Evolutionary conservation across 2,113 vertebrate genomes (phyloP).

Genomic region (Malurus melanocephalus): DNA sequence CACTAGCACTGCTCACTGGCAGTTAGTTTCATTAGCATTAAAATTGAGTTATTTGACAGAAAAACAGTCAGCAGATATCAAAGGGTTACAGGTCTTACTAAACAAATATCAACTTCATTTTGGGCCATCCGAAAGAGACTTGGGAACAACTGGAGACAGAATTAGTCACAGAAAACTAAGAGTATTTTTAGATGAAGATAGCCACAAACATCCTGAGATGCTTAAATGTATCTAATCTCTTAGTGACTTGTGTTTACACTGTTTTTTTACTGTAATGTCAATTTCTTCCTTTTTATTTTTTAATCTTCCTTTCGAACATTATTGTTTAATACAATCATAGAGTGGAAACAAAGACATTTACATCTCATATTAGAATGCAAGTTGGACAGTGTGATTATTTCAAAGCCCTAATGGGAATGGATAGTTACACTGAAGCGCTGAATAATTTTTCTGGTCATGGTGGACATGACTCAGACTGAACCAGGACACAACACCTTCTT

Average conservation of each 20-base stretch:
- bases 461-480: neutral
- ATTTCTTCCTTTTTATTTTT: neutral
- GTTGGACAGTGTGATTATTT: neutral
- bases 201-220: slow-evolving; percentile 53
- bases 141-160: slow-evolving; percentile 24
- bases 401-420: neutral
- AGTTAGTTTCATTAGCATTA: slow-evolving; percentile 31
- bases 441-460: neutral
- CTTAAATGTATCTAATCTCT: slow-evolving; percentile 41
- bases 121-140: neutral
- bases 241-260: slow-evolving; percentile 46
- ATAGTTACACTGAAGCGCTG: neutral
- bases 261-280: neutral
- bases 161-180: neutral
- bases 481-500: neutral
- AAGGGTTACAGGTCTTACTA: neutral
- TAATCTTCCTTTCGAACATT: neutral
- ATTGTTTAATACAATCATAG: neutral
- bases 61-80: neutral
- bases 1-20: neutral
- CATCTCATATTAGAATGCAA: neutral
- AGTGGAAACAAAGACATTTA: slow-evolving; percentile 27
- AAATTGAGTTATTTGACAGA: neutral
- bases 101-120: neutral
- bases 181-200: slow-evolving; percentile 48